Evolutionary conservation across 2,113 vertebrate species (phyloP).

Genomic region (Ciconia boyciana): DNA sequence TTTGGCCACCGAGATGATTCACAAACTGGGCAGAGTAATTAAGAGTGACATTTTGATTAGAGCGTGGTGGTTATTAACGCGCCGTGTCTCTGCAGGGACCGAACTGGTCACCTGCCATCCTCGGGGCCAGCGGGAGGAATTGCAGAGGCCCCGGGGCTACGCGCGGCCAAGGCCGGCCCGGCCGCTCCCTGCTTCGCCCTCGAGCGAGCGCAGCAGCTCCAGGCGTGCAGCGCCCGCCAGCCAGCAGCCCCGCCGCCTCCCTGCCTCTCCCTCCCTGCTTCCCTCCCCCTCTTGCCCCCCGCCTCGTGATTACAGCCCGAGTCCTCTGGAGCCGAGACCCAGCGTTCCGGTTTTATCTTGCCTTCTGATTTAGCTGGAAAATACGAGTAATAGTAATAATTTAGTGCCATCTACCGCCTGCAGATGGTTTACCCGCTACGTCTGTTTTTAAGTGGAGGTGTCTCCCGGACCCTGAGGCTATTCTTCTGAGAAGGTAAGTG

Average conservation of each 20-base stretch:
- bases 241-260: neutral
- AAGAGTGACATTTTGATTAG: neutral
- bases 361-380: neutral
- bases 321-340: neutral
- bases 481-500: neutral
- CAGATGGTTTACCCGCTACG: neutral
- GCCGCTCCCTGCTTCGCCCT: neutral
- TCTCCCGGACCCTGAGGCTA: neutral
- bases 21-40: neutral
- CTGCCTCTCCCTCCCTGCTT: neutral
- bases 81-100: accelerated
- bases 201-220: accelerated
- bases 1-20: neutral
- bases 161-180: neutral
- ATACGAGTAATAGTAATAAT: neutral
- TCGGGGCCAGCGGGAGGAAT: neutral
- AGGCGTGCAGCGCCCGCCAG: no score
- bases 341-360: neutral
- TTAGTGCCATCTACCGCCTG: constrained; percentile 10
- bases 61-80: accelerated
- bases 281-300: accelerated
- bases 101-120: neutral
- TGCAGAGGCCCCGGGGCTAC: neutral
- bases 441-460: neutral
- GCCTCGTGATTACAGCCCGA: accelerated